phyloP scores from a whole-genome alignment of 2,888 invertebrate genomes.

The Oeneis ivallda region DNA sequence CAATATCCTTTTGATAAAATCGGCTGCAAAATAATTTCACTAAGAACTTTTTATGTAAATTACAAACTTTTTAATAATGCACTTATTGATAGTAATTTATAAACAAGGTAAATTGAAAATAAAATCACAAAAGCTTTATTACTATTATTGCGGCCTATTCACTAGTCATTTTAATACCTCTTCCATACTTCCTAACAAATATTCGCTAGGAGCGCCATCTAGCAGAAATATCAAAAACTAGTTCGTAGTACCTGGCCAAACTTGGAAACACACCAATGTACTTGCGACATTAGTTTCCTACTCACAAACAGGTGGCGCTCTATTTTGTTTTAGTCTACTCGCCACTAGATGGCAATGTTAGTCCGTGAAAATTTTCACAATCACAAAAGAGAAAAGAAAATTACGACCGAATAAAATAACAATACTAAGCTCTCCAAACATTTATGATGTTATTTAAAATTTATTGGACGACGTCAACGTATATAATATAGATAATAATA shows the following conservation, averaged over 20 bases:
- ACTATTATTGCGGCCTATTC: too few relatives aligned
- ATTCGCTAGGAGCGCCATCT: slow-evolving; percentile 14
- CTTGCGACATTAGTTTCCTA: neutral
- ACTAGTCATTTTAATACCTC: too few relatives aligned
- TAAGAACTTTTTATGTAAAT: too few relatives aligned
- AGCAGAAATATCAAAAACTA: neutral
- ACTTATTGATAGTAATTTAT: too few relatives aligned
- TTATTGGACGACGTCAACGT: too few relatives aligned
- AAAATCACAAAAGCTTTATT: too few relatives aligned
- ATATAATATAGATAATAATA: too few relatives aligned
- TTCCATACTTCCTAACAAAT: too few relatives aligned
- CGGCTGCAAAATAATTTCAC: neutral
- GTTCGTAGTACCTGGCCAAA: neutral
- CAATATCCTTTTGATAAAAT: neutral
- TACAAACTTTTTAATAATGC: too few relatives aligned
- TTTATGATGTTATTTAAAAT: neutral
- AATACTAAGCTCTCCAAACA: neutral
- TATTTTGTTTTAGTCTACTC: neutral
- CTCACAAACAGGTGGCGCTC: slow-evolving; percentile 18
- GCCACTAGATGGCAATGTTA: neutral
- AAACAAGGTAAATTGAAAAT: too few relatives aligned
- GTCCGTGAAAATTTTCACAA: neutral
- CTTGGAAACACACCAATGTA: neutral
- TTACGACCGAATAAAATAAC: neutral
- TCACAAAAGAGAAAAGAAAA: too few relatives aligned